Evolutionary conservation across 1,140 invertebrate genomes (phyloP).

Genomic region (Anoplophora glabripennis): DNA sequence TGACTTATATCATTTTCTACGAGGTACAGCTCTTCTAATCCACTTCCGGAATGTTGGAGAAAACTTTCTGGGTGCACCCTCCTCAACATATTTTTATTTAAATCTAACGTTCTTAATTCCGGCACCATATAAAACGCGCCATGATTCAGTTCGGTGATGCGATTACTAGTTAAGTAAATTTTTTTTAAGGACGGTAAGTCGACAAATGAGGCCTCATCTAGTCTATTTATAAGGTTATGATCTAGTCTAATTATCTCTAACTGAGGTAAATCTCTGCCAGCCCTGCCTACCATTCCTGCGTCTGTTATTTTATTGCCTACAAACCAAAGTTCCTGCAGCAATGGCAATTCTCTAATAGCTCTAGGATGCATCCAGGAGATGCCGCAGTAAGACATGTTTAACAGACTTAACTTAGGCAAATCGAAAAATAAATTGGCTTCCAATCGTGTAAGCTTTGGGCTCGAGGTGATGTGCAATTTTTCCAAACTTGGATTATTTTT

Average conservation of each 20-base stretch:
- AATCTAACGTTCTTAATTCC: slow-evolving; percentile 65
- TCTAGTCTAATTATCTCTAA: slow-evolving; percentile 62
- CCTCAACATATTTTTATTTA: slow-evolving; percentile 76
- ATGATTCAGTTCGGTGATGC: slow-evolving; percentile 70
- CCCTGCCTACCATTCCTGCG: slow-evolving; percentile 73
- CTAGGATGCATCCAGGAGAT: slow-evolving; percentile 77
- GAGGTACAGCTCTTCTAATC: slow-evolving; percentile 73
- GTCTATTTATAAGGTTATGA: slow-evolving; percentile 65
- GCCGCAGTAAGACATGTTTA: slow-evolving; percentile 77
- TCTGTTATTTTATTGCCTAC: slow-evolving; percentile 70
- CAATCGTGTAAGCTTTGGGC: slow-evolving; percentile 60
- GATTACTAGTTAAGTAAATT: slow-evolving; percentile 69
- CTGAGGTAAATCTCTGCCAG: slow-evolving; percentile 68
- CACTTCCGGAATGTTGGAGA: slow-evolving; percentile 65
- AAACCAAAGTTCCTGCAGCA: slow-evolving; percentile 68
- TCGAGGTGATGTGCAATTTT: slow-evolving; percentile 71
- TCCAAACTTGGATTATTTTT: slow-evolving; percentile 69
- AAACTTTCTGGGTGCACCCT: slow-evolving; percentile 78
- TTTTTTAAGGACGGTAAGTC: slow-evolving; percentile 70
- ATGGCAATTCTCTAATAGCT: slow-evolving; percentile 67
- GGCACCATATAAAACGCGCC: slow-evolving; percentile 78
- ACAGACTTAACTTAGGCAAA: slow-evolving; percentile 65
- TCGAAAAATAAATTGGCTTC: slow-evolving; percentile 73
- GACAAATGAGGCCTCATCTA: slow-evolving; percentile 76
- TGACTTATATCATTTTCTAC: slow-evolving; percentile 73